Evolutionary conservation across 2,797 vertebrate species (phyloP).

Genomic region (Allobates femoralis): DNA sequence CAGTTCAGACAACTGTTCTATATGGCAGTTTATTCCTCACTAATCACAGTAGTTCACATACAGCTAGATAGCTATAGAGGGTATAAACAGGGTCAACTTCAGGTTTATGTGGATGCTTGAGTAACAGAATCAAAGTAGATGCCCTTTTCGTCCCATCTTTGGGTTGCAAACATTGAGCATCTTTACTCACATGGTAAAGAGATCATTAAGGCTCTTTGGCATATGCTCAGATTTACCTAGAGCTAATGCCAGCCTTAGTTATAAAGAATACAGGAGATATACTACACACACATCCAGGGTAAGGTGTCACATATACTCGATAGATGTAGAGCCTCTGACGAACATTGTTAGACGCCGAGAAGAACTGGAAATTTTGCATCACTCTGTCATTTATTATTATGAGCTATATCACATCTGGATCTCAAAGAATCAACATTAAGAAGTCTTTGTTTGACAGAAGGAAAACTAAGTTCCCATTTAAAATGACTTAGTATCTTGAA

Average conservation of each 20-base stretch:
- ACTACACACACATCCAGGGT: background rate
- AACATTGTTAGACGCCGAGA: no score
- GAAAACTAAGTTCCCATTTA: conserved; percentile 47
- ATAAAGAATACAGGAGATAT: background rate
- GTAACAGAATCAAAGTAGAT: background rate
- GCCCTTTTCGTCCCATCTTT: background rate
- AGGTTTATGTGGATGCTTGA: background rate
- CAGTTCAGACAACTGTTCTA: background rate
- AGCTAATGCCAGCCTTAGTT: background rate
- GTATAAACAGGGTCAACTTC: background rate
- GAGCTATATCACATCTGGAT: conserved; percentile 24
- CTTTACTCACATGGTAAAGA: background rate
- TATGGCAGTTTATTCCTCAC: no score
- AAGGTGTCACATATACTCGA: background rate
- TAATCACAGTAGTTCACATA: no score
- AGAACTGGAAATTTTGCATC: conserved; percentile 8
- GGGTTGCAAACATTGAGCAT: background rate
- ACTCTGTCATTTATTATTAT: conserved; percentile 31
- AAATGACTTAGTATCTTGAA: conserved; percentile 42
- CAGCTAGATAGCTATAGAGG: background rate
- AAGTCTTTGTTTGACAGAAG: conserved; percentile 51
- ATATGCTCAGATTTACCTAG: background rate
- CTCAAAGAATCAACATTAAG: conserved; percentile 24
- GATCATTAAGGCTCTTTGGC: background rate
- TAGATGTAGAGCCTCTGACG: background rate